phyloP scores from a whole-genome alignment of 2,113 vertebrate genomes.

The Ceyx margarethae region DNA sequence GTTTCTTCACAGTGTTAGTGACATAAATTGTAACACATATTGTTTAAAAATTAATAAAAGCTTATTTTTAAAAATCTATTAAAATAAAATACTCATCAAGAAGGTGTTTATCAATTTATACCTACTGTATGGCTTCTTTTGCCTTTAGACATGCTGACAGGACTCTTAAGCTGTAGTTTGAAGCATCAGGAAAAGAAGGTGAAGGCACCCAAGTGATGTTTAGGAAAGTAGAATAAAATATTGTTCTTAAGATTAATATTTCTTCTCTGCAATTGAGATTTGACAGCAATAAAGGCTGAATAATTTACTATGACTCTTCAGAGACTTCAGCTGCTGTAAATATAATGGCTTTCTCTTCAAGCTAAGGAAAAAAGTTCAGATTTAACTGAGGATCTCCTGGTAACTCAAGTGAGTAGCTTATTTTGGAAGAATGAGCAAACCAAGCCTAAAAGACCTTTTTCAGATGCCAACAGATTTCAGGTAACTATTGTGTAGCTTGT shows the following conservation, averaged over 20 bases:
- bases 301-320: neutral
- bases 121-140: neutral
- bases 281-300: neutral
- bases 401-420: neutral
- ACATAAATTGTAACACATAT: neutral
- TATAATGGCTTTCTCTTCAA: neutral
- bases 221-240: neutral
- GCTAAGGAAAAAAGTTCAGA: neutral
- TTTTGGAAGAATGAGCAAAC: neutral
- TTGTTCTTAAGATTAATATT: accelerated
- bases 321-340: neutral
- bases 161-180: neutral
- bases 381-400: neutral
- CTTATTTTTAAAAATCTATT: neutral
- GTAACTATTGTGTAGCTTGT: neutral
- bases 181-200: neutral
- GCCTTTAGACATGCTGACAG: neutral
- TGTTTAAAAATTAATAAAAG: neutral
- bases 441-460: neutral
- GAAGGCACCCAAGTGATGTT: neutral
- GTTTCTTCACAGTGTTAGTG: neutral
- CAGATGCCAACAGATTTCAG: neutral
- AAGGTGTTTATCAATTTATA: neutral
- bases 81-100: neutral
- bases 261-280: neutral